Base-by-base conservation (phyloP, 2,113 vertebrate genomes). In the Pycnonotus jocosus region DNA sequence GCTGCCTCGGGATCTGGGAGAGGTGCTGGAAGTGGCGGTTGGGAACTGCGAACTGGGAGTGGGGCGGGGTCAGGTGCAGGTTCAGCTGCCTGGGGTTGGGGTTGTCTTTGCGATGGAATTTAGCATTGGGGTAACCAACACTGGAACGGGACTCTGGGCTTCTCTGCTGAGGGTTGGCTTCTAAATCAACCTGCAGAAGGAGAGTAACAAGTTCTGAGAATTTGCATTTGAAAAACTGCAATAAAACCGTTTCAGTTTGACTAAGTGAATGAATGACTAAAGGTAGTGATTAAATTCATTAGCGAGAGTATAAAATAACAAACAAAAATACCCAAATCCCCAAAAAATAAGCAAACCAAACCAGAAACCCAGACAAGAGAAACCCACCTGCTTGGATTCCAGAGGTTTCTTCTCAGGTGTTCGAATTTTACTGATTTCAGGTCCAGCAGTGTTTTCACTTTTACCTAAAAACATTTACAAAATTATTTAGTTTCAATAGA, bases 21-120 rank as follows among this genome's bases (percentile, higher is more conserved):
- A 99, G 97, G 27, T 99, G 98, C 64, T 98, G 99, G 92, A 98
- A 98, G 92, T 98, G 98, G 45, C 98, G 99, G 68, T 19, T 97
- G 88, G 98, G 89, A 96, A 98, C 95, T 95, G 99, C 73, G 21
- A 99, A 99, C 77, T 98, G 98, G 4, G 98, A 96, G 42, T 98
- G 99, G 42, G 99, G 99, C 3, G 99, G 98, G 28, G 98, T 98
- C 62, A 99, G 98, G 87, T 99, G 99, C 48, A 99, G 98, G 94
- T 98, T 98, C 87, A 99, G 97, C 78, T 98, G 98, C 97, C 99
- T 98, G 92, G 99, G 98, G 91, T 97, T 96, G 57, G 98, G 97
- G 86, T 98, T 98, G 92, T 99, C 99, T 97, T 99, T 99, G 91
- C 99, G 98, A 47, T 99, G 98, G 91, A 99, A 99, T 94, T 99